These are phyloP conservation scores for Martes flavigula DNA, from an alignment of 2,797 vertebrate species.

Conservation along the genomic window DNA sequence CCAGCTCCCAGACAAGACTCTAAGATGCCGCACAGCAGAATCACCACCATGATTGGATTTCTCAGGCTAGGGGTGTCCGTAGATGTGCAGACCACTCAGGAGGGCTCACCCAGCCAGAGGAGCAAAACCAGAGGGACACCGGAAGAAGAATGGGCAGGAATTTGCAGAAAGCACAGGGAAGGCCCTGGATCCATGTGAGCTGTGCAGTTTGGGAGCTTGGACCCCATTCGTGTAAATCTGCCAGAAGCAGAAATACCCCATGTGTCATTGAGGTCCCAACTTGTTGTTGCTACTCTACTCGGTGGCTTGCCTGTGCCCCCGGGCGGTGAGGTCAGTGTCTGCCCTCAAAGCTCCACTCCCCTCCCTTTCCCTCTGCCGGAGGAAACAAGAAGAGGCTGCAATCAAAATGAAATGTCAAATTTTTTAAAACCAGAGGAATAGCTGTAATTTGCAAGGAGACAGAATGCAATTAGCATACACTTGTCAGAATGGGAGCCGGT, in stretches of 20 bases:
- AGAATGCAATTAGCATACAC: conserved; percentile 80
- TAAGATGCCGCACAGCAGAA: accelerated
- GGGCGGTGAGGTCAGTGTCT: background rate
- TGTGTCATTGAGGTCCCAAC: background rate
- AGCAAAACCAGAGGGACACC: background rate
- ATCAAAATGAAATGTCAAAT: conserved; percentile 75
- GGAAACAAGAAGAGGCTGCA: conserved; percentile 32
- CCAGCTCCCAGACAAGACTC: background rate
- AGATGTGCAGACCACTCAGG: background rate
- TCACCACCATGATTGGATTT: background rate
- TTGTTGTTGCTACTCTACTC: background rate
- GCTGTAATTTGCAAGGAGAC: conserved; percentile 79
- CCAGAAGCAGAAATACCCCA: background rate
- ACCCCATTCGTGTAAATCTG: background rate
- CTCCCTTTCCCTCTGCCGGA: background rate
- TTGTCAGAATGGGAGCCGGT: conserved; percentile 65
- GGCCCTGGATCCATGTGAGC: background rate
- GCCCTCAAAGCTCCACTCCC: background rate
- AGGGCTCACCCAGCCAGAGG: background rate
- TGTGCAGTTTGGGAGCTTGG: background rate
- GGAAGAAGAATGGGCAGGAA: background rate
- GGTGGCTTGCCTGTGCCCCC: background rate
- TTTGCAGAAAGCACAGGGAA: background rate
- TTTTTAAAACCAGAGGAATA: conserved; percentile 77
- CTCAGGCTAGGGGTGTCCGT: background rate